Evolutionary conservation across 2,888 invertebrate genomes (phyloP), one percentile per base, ranked within the genome.

Genomic region (Nephrotoma flavescens): DNA sequence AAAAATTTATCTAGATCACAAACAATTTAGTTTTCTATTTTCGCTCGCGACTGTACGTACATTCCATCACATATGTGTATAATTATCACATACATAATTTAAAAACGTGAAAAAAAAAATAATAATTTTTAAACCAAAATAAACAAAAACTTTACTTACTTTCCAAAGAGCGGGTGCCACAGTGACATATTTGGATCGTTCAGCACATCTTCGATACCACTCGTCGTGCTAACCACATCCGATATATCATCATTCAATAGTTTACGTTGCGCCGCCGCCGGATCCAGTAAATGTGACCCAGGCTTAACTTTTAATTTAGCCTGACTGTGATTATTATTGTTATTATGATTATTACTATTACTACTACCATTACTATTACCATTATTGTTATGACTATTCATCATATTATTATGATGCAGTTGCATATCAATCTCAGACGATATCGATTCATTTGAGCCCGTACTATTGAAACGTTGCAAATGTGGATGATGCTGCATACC

Each of bases 81-180:
- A 57, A 57, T 71, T 71, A 71, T 31, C 71, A 71, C 9, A 71
- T 9, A 71, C 31, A 31, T 31, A 31, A 31, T 31, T 71, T 71
- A 31, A 71, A 31, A 31, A 31, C 31, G 12, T 31, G 15, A 52
- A 7, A 52, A 52, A 15, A 52, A 52, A 52, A 52, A 31, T 31
- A 9, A 3, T 31, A 15, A 52, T n/a, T 31, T 31, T 31, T 31
- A 3, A 31, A 31, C 52, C 15, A 52, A 52, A 52, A 52, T 15
- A n/a, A 52, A 52, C 6, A 52, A 52, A 19, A 83, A 83, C 12
- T 19, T 41, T 89, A 93, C 94, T 95, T 92, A 96, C 96, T 96
- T 96, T 93, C 96, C 95, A 91, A 96, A 96, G 86, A 96, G 93
- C 87, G 96, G 96, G 92, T 96, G 96, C 96, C 96, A 96, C 86